Conservation (phyloP, 2,797 vertebrate genomes). For the Oreonectes daqikongensis region DNA sequence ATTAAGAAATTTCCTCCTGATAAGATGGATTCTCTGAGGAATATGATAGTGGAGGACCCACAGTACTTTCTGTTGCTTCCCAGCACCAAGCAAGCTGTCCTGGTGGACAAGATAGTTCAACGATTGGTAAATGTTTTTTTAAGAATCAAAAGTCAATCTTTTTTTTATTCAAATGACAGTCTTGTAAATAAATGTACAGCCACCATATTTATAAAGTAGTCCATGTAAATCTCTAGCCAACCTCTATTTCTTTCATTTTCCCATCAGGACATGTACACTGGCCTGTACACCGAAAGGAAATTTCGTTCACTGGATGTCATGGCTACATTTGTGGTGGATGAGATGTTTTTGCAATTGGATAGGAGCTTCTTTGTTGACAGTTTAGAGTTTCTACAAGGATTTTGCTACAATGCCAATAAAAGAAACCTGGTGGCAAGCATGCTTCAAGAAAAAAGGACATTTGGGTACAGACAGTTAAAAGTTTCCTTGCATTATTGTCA, state of each 20-base stretch:
- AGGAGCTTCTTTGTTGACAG: constrained; percentile 71
- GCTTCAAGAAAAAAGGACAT: constrained; percentile 68
- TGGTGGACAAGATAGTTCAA: constrained; percentile 79
- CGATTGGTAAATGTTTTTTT: constrained; percentile 66
- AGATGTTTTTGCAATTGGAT: constrained; percentile 74
- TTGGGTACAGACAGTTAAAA: constrained; percentile 72
- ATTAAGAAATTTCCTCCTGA: constrained; percentile 74
- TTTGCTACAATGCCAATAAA: constrained; percentile 76
- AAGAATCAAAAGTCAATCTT: background rate
- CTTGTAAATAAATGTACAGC: background rate
- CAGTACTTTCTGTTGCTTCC: constrained; percentile 72
- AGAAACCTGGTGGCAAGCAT: constrained; percentile 71
- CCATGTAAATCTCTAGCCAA: background rate
- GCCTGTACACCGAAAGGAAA: constrained; percentile 72
- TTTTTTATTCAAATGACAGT: background rate
- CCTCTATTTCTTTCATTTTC: background rate
- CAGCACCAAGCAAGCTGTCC: constrained; percentile 70
- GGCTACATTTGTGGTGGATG: constrained; percentile 75
- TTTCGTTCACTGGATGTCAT: constrained; percentile 75
- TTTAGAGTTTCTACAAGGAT: constrained; percentile 66
- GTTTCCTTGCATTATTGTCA: background rate
- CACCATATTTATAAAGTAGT: background rate
- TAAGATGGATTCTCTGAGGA: constrained; percentile 72
- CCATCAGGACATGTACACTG: constrained; percentile 72
- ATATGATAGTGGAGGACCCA: constrained; percentile 67